These are phyloP conservation scores for Thalassophryne amazonica DNA, from an alignment of 2,797 vertebrate species.

Conservation along the genomic window DNA sequence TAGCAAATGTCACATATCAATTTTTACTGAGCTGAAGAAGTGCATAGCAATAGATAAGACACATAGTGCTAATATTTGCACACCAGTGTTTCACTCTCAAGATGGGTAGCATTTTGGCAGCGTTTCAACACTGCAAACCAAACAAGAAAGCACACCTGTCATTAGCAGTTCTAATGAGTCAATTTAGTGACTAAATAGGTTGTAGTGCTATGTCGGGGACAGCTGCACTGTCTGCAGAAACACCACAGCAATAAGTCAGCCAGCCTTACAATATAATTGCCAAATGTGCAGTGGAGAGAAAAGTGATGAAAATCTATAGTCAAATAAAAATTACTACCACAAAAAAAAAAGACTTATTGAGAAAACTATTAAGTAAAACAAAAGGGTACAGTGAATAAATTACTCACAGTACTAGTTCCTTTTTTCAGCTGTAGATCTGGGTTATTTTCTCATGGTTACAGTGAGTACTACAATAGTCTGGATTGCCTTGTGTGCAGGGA, in stretches of 20 bases:
- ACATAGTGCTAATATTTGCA: slow-evolving; percentile 25
- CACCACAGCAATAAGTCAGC: slow-evolving; percentile 33
- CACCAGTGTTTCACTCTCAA: neutral
- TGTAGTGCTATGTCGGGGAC: slow-evolving; percentile 11
- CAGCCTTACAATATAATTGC: too few relatives aligned
- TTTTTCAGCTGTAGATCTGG: too few relatives aligned
- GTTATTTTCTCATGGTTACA: too few relatives aligned
- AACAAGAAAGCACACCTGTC: slow-evolving; percentile 64
- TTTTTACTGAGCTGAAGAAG: slow-evolving; percentile 54
- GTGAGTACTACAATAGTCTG: too few relatives aligned
- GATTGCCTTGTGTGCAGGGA: too few relatives aligned
- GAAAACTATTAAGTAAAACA: too few relatives aligned
- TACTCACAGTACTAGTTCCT: too few relatives aligned
- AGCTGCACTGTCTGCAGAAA: slow-evolving; percentile 10
- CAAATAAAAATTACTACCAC: too few relatives aligned
- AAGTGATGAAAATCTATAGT: too few relatives aligned
- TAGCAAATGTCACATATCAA: slow-evolving; percentile 63
- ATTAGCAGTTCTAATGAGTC: slow-evolving; percentile 54
- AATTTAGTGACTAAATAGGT: slow-evolving; percentile 46
- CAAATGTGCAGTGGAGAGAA: too few relatives aligned
- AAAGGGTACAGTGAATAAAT: too few relatives aligned
- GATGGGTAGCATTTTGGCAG: slow-evolving; percentile 33
- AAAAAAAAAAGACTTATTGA: too few relatives aligned
- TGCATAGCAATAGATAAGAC: slow-evolving; percentile 18
- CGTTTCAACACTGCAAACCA: slow-evolving; percentile 20